Conservation (phyloP, 2,888 invertebrate genomes). For the Sesia bembeciformis region DNA sequence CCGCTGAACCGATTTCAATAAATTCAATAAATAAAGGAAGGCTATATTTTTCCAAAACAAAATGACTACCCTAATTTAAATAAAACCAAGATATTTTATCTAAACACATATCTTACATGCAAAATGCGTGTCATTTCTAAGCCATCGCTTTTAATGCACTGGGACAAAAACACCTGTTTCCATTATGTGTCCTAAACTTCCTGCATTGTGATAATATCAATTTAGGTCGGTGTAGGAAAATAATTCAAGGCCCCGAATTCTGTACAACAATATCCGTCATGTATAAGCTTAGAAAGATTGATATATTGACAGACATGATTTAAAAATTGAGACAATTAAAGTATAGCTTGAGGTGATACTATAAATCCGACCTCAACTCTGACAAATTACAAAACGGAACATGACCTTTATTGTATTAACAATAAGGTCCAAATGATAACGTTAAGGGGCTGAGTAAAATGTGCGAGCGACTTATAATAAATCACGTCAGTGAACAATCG, state of each 20-base stretch:
- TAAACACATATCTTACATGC: no score
- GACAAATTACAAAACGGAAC: no score
- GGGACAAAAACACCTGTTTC: neutral
- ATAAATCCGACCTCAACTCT: no score
- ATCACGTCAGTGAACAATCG: neutral
- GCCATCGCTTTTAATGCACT: neutral
- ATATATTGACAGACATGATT: conserved; percentile 6
- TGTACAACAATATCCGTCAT: conserved; percentile 9
- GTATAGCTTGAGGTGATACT: neutral
- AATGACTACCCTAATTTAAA: no score
- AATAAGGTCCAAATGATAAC: no score
- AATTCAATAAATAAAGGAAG: no score
- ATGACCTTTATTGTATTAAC: no score
- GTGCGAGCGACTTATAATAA: neutral
- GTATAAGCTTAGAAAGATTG: conserved; percentile 7
- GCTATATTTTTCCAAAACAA: neutral
- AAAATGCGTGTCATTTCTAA: no score
- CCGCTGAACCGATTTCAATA: neutral
- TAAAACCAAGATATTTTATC: no score
- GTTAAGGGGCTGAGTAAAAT: no score
- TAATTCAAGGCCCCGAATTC: conserved; percentile 11
- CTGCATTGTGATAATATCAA: conserved; percentile 25
- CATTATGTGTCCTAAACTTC: conserved; percentile 15
- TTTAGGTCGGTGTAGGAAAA: conserved; percentile 21
- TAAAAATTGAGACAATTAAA: neutral